Percentiles rank a stretch among this genome's conserved stretches.
These are phyloP conservation scores for Spodoptera exigua DNA, from an alignment of 2,888 invertebrate species.

Conservation along the genomic window DNA sequence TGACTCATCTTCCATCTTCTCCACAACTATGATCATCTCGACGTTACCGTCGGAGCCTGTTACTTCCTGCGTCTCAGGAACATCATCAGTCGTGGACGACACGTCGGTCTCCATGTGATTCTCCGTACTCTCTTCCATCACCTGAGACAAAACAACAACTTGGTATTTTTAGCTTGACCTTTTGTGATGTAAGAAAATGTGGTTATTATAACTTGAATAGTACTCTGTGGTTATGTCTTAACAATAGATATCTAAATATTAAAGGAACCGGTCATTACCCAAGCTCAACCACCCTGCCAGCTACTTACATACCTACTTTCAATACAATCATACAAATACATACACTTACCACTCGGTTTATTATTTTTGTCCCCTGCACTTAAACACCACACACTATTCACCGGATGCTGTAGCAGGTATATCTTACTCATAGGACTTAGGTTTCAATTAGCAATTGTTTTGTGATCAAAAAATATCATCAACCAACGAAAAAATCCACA, in stretches of 20 bases:
- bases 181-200: conserved; percentile 65
- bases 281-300: conserved; percentile 75
- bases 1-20: conserved; percentile 72
- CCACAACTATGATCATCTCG: conserved; percentile 79
- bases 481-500: conserved; percentile 77
- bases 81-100: conserved; percentile 79
- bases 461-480: conserved; percentile 69
- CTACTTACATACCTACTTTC: conserved; percentile 78
- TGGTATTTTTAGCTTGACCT: conserved; percentile 74
- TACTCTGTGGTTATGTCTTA: conserved; percentile 52
- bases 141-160: conserved; percentile 72
- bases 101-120: conserved; percentile 83
- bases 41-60: conserved; percentile 74
- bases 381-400: conserved; percentile 43
- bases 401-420: conserved; percentile 27
- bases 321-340: conserved; percentile 81
- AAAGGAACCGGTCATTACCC: conserved; percentile 80
- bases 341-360: conserved; percentile 78
- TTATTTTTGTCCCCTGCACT: conserved; percentile 49
- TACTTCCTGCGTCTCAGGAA: conserved; percentile 73
- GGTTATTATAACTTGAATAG: conserved; percentile 51
- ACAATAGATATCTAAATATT: conserved; percentile 71
- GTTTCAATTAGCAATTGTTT: conserved; percentile 56
- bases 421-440: conserved; percentile 50
- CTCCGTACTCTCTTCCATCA: conserved; percentile 82